A percentile compares a stretch with the other conserved stretches of the same genome.
phyloP scores from a whole-genome alignment of 2,888 invertebrate genomes.

The Dasysyrphus tricinctus region DNA sequence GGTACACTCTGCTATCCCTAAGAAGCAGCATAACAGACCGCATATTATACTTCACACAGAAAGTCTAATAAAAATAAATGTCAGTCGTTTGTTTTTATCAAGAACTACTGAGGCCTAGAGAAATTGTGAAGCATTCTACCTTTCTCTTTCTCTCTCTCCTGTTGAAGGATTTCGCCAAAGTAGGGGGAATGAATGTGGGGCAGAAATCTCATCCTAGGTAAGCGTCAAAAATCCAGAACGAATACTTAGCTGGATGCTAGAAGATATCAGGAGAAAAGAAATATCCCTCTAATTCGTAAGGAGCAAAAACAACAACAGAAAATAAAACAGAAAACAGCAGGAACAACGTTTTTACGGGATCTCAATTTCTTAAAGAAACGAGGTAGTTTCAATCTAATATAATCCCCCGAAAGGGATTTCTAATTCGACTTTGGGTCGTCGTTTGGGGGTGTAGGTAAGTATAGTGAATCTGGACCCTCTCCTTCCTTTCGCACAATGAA shows the following conservation, averaged over 20 bases:
- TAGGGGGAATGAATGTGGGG: slow-evolving; percentile 1
- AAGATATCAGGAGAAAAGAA: not conserved
- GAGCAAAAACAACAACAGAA: not conserved
- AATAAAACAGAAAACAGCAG: not conserved
- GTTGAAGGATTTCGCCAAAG: not conserved
- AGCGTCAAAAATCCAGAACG: slow-evolving; percentile 39
- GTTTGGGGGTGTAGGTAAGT: not conserved
- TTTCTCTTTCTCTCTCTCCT: not conserved
- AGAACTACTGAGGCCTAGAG: slow-evolving; percentile 76
- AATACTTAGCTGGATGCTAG: slow-evolving; percentile 20
- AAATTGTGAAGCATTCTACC: slow-evolving; percentile 36
- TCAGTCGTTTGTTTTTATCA: slow-evolving; percentile 84
- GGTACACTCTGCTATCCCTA: slow-evolving; percentile 4
- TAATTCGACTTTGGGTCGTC: slow-evolving; percentile 77
- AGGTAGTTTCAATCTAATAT: slow-evolving; percentile 75
- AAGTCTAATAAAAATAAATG: slow-evolving; percentile 84
- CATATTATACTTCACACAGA: slow-evolving; percentile 71
- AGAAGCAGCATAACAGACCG: slow-evolving; percentile 30
- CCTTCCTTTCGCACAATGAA: slow-evolving; percentile 60
- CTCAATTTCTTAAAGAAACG: slow-evolving; percentile 73
- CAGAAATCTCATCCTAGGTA: slow-evolving; percentile 29
- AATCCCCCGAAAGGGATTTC: slow-evolving; percentile 79
- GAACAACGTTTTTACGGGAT: slow-evolving; percentile 69
- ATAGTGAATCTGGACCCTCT: slow-evolving; percentile 19
- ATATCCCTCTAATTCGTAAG: slow-evolving; percentile 67